Evolutionary conservation across 2,113 vertebrate genomes (phyloP), one percentile per base, ranked within the genome.

Genomic region (Dolichotis patagonum): DNA sequence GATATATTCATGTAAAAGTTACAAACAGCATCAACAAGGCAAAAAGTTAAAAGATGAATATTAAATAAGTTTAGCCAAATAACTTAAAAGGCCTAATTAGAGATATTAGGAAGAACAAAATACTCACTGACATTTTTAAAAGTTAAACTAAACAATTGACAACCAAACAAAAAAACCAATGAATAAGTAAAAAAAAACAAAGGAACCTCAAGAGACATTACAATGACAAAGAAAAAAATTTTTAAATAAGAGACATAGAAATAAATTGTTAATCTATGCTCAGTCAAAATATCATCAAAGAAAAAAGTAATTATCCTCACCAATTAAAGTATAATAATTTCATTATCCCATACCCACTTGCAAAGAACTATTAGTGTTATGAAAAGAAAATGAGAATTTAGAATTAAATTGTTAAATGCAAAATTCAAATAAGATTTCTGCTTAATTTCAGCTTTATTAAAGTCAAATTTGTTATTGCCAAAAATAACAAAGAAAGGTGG

Each of bases 51-150:
- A 43, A 71, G 35, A 91, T 1, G 10, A 80, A 35, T 41, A 86
- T 87, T 73, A 94, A 92, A 32, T 65, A 93, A 89, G 24, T 85
- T 82, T 5, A 35, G 5, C 62, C 32, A 80, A 89, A 80, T 85
- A 52, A 52, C 82, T 56, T 73, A 32, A 96, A 92, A 67, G 58
- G 0, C 26, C 17, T 58, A 88, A 71, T 63, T 84, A 19, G 78
- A 82, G 65, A 73, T 1, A 32, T 82, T 71, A 75, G 82, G 41
- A 85, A 77, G 46, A 83, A 91, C 75, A 82, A 90, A 83, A 88
- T 38, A 26, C 4, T 54, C 54, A 30, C 10, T 56, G 12, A 85
- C 30, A 81, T 65, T 88, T 88, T 65, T 62, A 58, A 41, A 73
- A 49, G 14, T 41, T 81, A 91, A 91, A 67, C 67, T 78, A 38